These are phyloP conservation scores for Epistrophella euchroma DNA, from an alignment of 2,888 invertebrate genomes.

Conservation along the genomic window DNA sequence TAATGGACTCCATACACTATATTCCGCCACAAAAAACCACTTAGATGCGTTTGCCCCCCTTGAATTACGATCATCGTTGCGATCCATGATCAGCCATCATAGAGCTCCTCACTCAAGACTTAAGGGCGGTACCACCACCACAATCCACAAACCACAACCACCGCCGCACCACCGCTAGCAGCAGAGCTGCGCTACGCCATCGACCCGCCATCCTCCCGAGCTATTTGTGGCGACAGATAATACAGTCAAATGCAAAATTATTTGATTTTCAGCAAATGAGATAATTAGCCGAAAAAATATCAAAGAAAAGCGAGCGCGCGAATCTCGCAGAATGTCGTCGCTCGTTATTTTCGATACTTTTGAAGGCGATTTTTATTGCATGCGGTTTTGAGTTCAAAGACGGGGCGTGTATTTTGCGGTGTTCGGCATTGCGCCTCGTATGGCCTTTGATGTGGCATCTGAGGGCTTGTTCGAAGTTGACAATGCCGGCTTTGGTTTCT, in stretches of 20 bases:
- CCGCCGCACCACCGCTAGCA: background rate
- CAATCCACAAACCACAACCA: background rate
- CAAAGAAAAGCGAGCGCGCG: conserved; percentile 61
- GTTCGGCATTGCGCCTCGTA: conserved; percentile 12
- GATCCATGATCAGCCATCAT: conserved; percentile 53
- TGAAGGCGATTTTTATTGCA: conserved; percentile 37
- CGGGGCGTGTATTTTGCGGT: background rate
- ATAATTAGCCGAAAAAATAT: conserved; percentile 75
- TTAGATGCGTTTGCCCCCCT: conserved; percentile 59
- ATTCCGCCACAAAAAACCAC: conserved; percentile 54
- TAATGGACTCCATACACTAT: conserved; percentile 61
- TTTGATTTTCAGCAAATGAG: conserved; percentile 76
- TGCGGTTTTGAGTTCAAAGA: conserved; percentile 27
- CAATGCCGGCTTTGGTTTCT: conserved; percentile 63
- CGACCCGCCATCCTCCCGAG: background rate
- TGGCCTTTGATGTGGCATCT: conserved; percentile 68
- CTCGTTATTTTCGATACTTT: conserved; percentile 68
- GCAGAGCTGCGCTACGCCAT: no score
- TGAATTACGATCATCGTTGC: conserved; percentile 43
- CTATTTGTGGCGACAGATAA: conserved; percentile 53
- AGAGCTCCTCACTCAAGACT: conserved; percentile 22
- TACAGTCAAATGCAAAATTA: conserved; percentile 61
- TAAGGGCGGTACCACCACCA: conserved; percentile 50
- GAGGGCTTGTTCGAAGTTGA: conserved; percentile 59
- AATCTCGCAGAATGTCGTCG: conserved; percentile 56